A percentile compares a stretch with the other conserved stretches of the same genome.
phyloP scores from a whole-genome alignment of 2,113 vertebrate species.

The Gorilla gorilla region DNA sequence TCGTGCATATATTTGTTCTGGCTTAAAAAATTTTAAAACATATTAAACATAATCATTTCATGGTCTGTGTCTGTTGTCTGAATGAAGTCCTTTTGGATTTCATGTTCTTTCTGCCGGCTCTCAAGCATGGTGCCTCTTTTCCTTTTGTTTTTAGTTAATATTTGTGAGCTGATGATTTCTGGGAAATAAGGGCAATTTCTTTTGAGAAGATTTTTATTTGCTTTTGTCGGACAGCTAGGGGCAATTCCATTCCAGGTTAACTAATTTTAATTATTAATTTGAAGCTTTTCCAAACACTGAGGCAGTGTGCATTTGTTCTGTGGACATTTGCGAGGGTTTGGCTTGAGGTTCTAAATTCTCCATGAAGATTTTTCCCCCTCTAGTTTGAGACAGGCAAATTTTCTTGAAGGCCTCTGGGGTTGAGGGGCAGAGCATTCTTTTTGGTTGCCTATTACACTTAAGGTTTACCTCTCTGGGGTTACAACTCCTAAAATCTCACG shows the following conservation, averaged over 20 bases:
- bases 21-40: neutral
- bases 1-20: neutral
- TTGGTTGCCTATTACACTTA: neutral
- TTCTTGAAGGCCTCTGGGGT: neutral
- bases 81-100: slow-evolving; percentile 10
- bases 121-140: neutral
- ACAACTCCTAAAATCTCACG: neutral
- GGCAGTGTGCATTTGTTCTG: neutral
- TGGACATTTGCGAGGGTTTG: neutral
- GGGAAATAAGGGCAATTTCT: neutral
- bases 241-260: neutral
- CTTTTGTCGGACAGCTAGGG: neutral
- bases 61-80: neutral
- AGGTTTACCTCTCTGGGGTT: neutral
- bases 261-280: neutral
- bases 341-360: neutral
- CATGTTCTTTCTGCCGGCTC: neutral
- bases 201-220: slow-evolving; percentile 18
- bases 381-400: neutral
- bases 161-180: neutral
- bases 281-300: neutral
- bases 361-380: neutral
- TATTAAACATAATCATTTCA: neutral
- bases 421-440: neutral
- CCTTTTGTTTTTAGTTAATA: neutral